These are phyloP conservation scores for Spizella passerina DNA, from an alignment of 2,797 vertebrate genomes.

Conservation along the genomic window DNA sequence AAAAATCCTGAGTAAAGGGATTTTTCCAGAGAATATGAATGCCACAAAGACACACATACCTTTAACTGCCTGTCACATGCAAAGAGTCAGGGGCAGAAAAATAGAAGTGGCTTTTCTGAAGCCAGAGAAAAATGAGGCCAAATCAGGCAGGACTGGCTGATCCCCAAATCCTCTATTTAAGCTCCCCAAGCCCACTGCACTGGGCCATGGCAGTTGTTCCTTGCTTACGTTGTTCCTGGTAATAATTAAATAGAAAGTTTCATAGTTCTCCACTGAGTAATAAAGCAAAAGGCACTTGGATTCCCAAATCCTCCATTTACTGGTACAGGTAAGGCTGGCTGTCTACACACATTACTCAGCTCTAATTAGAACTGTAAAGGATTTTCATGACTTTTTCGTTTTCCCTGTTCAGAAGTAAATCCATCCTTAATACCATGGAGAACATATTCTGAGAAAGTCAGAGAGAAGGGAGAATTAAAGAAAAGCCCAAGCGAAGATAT, in stretches of 20 bases:
- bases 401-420: constrained; percentile 39
- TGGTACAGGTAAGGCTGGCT: not conserved
- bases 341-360: not conserved
- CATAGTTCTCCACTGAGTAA: not conserved
- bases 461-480: constrained; percentile 33
- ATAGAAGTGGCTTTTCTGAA: not conserved
- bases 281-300: not conserved
- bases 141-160: not conserved
- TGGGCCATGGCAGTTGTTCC: not conserved
- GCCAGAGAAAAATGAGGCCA: not conserved
- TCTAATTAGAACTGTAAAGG: constrained; percentile 32
- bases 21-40: not conserved
- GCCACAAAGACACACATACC: not conserved
- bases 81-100: not conserved
- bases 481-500: not conserved
- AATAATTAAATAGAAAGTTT: not conserved
- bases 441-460: not conserved
- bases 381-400: constrained; percentile 14
- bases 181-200: not conserved
- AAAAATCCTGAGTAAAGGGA: not conserved
- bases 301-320: constrained; percentile 13
- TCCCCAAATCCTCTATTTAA: not conserved
- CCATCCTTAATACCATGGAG: constrained; percentile 18
- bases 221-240: not conserved
- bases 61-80: not conserved